Percentiles rank a stretch among this genome's conserved stretches.
Conservation (phyloP, 2,797 vertebrate species). For the Smutsia gigantea region DNA sequence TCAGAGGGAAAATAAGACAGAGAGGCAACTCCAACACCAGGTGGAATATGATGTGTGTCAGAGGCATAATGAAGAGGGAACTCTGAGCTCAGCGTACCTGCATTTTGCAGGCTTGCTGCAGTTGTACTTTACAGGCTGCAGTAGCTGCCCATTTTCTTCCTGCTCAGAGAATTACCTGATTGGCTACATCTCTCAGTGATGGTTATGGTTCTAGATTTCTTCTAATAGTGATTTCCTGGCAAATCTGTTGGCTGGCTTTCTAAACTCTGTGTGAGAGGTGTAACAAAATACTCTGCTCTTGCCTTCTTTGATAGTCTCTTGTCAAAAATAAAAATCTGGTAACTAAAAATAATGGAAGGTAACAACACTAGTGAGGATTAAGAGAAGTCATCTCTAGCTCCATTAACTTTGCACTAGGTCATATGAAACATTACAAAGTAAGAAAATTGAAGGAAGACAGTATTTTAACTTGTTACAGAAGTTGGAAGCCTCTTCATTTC, state of each 20-base stretch:
- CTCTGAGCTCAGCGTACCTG: background rate
- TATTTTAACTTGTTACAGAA: background rate
- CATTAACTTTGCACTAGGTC: background rate
- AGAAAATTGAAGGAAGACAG: background rate
- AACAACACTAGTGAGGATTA: background rate
- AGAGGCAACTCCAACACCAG: background rate
- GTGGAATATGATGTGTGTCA: background rate
- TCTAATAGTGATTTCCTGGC: background rate
- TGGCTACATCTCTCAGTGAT: background rate
- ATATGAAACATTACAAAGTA: background rate
- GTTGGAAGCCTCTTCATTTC: background rate
- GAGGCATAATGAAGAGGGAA: background rate
- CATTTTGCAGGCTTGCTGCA: background rate
- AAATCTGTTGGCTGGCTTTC: background rate
- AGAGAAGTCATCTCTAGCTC: background rate
- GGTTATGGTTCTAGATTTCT: background rate
- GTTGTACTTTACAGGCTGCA: background rate
- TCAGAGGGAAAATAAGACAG: background rate
- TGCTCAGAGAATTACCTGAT: background rate
- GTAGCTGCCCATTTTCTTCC: background rate
- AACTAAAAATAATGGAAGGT: background rate
- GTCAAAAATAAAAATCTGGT: constrained; percentile 36
- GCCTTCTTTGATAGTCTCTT: background rate
- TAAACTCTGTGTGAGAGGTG: background rate
- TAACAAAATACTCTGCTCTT: constrained; percentile 29